These are phyloP conservation scores for Phataginus tetradactyla DNA, from an alignment of 2,797 vertebrate genomes.

Conservation along the genomic window DNA sequence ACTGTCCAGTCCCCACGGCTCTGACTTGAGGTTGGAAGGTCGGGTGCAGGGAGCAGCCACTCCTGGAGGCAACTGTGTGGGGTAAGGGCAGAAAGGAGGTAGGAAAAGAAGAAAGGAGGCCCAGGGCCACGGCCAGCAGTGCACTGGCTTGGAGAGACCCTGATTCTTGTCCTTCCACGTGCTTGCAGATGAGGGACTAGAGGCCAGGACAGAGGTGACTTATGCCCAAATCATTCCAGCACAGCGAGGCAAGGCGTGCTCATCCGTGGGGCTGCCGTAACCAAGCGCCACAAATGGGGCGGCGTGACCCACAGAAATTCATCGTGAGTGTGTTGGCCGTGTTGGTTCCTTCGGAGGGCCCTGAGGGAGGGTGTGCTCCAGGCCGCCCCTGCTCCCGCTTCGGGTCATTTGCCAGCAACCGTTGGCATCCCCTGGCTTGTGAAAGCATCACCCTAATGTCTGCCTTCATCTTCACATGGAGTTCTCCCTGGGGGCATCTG, in stretches of 20 bases:
- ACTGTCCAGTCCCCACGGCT: accelerated
- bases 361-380: not conserved
- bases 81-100: not conserved
- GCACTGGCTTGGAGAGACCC: not conserved
- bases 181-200: not conserved
- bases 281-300: not conserved
- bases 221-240: not conserved
- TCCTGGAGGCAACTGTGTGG: not conserved
- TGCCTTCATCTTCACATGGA: not conserved
- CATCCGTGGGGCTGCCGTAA: too few species aligned
- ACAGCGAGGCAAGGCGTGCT: too few species aligned
- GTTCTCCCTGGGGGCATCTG: accelerated
- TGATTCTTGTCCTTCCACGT: not conserved
- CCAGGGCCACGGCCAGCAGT: accelerated
- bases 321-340: not conserved
- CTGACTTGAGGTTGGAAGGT: not conserved
- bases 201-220: not conserved
- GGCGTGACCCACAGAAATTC: not conserved
- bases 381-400: too few species aligned
- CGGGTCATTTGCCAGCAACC: accelerated
- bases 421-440: accelerated
- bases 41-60: not conserved
- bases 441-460: not conserved
- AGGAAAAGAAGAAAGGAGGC: not conserved
- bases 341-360: too few species aligned